Evolutionary conservation across 2,113 vertebrate species (phyloP), one percentile per base, ranked within the genome.

Genomic region (Urocitellus parryii): DNA sequence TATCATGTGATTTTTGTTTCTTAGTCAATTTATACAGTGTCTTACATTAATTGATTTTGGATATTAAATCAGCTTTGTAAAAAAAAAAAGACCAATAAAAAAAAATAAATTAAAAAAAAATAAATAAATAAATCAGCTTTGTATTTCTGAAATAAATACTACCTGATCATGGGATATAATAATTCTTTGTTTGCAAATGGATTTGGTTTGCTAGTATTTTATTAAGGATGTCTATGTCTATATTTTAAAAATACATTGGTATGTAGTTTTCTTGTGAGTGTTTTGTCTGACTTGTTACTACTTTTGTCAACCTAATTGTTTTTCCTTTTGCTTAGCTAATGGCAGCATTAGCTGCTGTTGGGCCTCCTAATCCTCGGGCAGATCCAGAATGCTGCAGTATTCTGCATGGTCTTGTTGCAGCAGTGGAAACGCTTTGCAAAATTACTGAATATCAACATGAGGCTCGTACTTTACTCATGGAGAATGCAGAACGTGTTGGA

Each of bases 351-450:
- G 99, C 99, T 25, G 98, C 99, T 4, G 99, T 99, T 4, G 99
- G 99, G 11, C 99, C 99, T 37, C 99, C 99, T 8, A 99, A 99
- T 96, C 99, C 99, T 34, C 98, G 98, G 0, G 99, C 99, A 90
- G 99, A 99, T 92, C 99, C 99, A 0, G 99, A 99, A 97, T 99
- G 99, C 97, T 99, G 99, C 98, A 99, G 99, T 97, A 99, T 99
- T 87, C 98, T 99, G 82, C 99, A 99, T 12, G 99, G 99, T 5
- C 98, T 99, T 29, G 99, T 99, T 39, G 99, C 99, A 29, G 99
- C 99, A 0, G 99, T 99, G 45, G 99, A 99, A 98, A 99, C 99
- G 0, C 98, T 99, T 9, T 99, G 99, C 98, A 99, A 99, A 97
- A 99, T 99, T 81, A 99, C 99, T 0, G 99, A 99, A 94, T 98